phyloP scores from a whole-genome alignment of 2,888 invertebrate species.

The Homarus gammarus region DNA sequence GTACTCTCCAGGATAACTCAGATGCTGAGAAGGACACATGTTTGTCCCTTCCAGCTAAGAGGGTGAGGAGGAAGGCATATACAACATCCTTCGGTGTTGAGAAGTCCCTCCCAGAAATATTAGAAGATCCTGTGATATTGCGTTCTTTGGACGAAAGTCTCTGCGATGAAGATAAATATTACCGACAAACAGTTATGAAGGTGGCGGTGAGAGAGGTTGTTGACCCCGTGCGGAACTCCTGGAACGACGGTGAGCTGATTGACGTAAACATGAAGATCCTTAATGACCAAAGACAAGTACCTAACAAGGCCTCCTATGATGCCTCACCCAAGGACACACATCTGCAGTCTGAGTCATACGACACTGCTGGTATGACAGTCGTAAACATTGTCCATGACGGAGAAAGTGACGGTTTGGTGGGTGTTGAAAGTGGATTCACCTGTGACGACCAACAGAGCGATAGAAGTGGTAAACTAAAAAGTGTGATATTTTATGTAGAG shows the following conservation, averaged over 20 bases:
- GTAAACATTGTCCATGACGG: constrained; percentile 12
- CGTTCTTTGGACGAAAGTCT: not conserved
- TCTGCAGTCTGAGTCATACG: not conserved
- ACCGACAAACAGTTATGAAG: constrained; percentile 5
- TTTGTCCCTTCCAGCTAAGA: not conserved
- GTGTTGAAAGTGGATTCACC: not conserved
- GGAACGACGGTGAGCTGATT: not conserved
- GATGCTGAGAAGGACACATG: not conserved
- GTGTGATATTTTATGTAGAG: constrained; percentile 45
- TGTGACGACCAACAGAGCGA: constrained; percentile 9
- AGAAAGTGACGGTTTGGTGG: not conserved
- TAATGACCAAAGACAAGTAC: constrained; percentile 9
- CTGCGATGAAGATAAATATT: not conserved
- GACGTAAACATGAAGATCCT: constrained; percentile 2
- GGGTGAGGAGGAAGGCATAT: constrained; percentile 41
- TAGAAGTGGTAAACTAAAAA: not conserved
- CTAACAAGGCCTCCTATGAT: not conserved
- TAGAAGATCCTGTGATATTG: constrained; percentile 2
- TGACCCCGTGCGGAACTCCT: not conserved
- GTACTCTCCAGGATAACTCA: not conserved
- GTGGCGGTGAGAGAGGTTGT: not conserved
- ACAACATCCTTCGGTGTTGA: constrained; percentile 7
- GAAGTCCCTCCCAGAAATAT: constrained; percentile 28
- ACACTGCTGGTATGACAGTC: not conserved
- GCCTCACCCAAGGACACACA: not conserved